A percentile compares a stretch with the other conserved stretches of the same genome.
These are phyloP conservation scores for Fulica atra DNA, from an alignment of 2,113 vertebrate genomes.

Conservation along the genomic window DNA sequence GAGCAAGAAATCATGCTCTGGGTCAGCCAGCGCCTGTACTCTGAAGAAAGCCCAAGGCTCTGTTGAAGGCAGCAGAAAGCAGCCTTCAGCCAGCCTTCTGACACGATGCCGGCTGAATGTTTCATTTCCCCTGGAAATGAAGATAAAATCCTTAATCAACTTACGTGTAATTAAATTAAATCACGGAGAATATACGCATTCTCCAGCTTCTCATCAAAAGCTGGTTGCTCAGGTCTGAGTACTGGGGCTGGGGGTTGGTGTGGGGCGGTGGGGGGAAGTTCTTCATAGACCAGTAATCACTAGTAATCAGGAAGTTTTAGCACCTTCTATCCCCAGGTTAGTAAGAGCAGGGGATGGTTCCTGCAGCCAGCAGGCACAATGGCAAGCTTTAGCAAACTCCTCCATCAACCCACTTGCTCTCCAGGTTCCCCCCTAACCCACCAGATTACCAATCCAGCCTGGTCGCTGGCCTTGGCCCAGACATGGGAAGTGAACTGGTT, in stretches of 20 bases:
- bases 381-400: not conserved
- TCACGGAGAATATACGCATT: not conserved
- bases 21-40: not conserved
- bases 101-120: not conserved
- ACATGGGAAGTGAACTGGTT: not conserved
- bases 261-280: not conserved
- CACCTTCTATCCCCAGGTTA: not conserved
- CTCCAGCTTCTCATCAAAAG: not conserved
- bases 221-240: not conserved
- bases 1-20: not conserved
- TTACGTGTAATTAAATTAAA: not conserved
- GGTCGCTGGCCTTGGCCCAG: not conserved
- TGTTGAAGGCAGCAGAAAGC: not conserved
- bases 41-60: conserved; percentile 1
- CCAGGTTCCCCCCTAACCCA: not conserved
- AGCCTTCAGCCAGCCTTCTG: not conserved
- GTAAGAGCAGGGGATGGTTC: not conserved
- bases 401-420: not conserved
- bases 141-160: conserved; percentile 50
- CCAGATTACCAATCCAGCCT: not conserved
- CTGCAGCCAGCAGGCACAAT: accelerated
- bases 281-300: not conserved
- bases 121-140: conserved; percentile 45
- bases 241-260: too few species aligned
- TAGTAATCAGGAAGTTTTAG: not conserved